Conservation (phyloP, 35 echinoderm and acorn worm genomes). For the Heliocidaris tuberculata region DNA sequence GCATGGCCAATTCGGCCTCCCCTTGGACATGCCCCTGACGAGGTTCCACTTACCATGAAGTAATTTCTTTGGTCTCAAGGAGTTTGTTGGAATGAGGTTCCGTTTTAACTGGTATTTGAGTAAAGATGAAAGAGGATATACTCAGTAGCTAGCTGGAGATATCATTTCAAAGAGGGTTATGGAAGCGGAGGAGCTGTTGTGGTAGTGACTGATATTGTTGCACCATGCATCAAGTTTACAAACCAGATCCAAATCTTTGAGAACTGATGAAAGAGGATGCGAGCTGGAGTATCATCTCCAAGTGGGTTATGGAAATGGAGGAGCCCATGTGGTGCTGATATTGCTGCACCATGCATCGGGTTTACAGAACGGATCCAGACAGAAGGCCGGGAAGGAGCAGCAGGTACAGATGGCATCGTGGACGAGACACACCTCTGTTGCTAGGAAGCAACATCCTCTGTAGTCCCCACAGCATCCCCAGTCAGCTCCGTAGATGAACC, state of each 20-base stretch:
- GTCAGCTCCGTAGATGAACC: slow-evolving; percentile 52
- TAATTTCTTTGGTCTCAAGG: too few species aligned
- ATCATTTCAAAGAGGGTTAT: too few species aligned
- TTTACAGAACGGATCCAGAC: slow-evolving; percentile 40
- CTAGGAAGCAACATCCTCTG: slow-evolving; percentile 51
- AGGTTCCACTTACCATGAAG: too few species aligned
- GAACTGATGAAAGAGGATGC: too few species aligned
- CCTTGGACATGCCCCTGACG: too few species aligned
- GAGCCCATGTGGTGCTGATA: neutral
- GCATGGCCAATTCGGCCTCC: too few species aligned
- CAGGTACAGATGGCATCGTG: slow-evolving; percentile 60
- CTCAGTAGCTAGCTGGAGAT: too few species aligned
- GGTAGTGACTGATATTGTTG: neutral
- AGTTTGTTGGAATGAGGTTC: too few species aligned
- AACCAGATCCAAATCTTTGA: neutral
- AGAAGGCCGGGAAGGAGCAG: slow-evolving; percentile 49
- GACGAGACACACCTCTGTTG: slow-evolving; percentile 44
- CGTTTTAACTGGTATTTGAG: too few species aligned
- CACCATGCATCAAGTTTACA: slow-evolving; percentile 45
- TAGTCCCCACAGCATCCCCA: slow-evolving; percentile 63
- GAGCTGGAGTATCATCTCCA: too few species aligned
- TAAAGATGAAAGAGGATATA: too few species aligned
- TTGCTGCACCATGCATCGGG: slow-evolving; percentile 46
- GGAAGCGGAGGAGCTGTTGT: too few species aligned
- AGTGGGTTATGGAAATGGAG: neutral